These are phyloP conservation scores for Cinclus mexicanus DNA, from an alignment of 2,113 vertebrate genomes.

Conservation along the genomic window DNA sequence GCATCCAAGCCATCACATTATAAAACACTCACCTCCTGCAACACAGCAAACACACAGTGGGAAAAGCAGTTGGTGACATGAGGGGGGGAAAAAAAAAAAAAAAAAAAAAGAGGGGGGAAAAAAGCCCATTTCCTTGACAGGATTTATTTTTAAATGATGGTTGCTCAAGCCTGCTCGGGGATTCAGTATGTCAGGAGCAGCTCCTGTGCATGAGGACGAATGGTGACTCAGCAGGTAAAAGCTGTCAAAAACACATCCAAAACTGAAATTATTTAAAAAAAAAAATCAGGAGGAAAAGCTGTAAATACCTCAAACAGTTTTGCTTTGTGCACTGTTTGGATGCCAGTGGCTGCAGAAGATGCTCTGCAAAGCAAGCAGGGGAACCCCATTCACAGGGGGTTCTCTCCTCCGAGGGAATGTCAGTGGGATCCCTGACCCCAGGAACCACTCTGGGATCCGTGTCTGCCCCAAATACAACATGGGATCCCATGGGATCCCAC, in stretches of 20 bases:
- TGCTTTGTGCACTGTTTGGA: neutral
- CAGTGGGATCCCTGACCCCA: fast-evolving
- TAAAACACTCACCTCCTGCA: neutral
- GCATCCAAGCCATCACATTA: fast-evolving
- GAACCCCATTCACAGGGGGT: fast-evolving
- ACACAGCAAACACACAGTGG: neutral
- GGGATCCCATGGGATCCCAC: neutral
- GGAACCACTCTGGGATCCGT: fast-evolving
- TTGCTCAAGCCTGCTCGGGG: neutral
- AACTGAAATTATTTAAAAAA: neutral
- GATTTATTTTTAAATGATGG: conserved; percentile 34
- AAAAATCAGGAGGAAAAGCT: neutral
- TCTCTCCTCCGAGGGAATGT: neutral
- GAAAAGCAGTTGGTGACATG: neutral
- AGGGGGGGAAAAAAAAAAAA: neutral
- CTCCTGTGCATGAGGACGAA: neutral
- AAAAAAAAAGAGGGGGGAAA: no score
- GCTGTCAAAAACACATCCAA: conserved; percentile 8
- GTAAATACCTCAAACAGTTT: neutral
- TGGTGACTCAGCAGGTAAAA: conserved; percentile 64
- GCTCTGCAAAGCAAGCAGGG: fast-evolving
- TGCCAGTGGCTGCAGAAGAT: neutral
- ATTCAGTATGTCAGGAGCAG: neutral
- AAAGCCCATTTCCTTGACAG: neutral
- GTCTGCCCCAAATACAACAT: fast-evolving